Base-by-base conservation (phyloP, 2,888 invertebrate genomes). In the Stegophylla sp. region DNA sequence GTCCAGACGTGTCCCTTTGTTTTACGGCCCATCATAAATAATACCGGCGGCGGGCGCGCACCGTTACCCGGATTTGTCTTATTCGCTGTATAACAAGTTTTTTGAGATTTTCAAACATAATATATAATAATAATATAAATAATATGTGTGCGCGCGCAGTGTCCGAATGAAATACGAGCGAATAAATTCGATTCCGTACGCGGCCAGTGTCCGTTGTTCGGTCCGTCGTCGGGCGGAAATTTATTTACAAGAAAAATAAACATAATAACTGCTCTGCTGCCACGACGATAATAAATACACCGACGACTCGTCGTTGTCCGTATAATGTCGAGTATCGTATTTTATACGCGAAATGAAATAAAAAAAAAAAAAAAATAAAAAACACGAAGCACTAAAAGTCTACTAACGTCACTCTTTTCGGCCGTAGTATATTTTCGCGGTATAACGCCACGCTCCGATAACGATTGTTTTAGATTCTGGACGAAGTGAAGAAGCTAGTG, bases 41-140 rank as follows among this genome's bases (percentile, higher is more conserved):
- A 77, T 48, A 59, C 69, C 67, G 48, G n/a, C n/a, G n/a, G n/a
- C n/a, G n/a, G n/a, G n/a, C n/a, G n/a, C n/a, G 69, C 56, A 77
- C n/a, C 67, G 77, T 69, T 48, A 69, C 69, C 77, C 69, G 69
- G 77, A 77, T 77, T 77, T 77, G 77, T 77, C 77, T 56, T 77
- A 45, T 77, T 61, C 69, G 77, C 20, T 13, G 59, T 59, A 69
- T 48, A 67, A 77, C 67, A 69, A 77, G 77, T 69, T 77, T 67
- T 77, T 77, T 26, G 59, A 77, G 59, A 67, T 28, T 67, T 77
- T 20, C 20, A 20, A 28, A 76, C 3, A 69, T n/a, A n/a, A n/a
- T n/a, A n/a, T n/a, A n/a, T n/a, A n/a, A n/a, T n/a, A n/a, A n/a
- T n/a, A n/a, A n/a, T 23, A 59, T 15, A 34, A 34, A 34, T 3